Base-by-base conservation (phyloP, 2,888 invertebrate genomes). In the Baronia brevicornis region DNA sequence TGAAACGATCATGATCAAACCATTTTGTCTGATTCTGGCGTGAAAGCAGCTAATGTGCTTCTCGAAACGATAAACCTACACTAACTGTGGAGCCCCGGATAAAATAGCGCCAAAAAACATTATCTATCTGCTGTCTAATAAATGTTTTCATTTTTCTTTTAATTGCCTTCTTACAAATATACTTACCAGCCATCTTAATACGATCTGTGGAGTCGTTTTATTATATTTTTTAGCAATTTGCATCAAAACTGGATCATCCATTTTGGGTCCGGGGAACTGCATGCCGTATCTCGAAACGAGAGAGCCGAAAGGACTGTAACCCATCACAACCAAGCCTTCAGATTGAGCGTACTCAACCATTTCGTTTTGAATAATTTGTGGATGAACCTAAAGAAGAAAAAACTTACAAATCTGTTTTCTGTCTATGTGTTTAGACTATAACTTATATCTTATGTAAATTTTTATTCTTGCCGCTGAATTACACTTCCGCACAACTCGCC, bases 261-360 rank as follows among this genome's bases (percentile, higher is more conserved):
- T 41, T 36, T 84, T 84, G 0, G 85, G 86, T 0, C 89, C 87
- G 1, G 71, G 60, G 5, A 82, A 68, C 21, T 62, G 53, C 7
- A 62, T 52, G 0, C 74, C 72, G 36, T 73, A 78, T 4, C 78
- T 63, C 28, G 63, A 67, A 1, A 89, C 88, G 7, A 80, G 42
- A 1, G 87, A 72, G 0, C 91, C 92, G 6, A 93, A 75, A 0
- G 92, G 91, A 43, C 89, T 88, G 63, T 89, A 93, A 0, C 72
- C 92, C 73, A 80, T 89, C 37, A 93, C 73, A 1, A 82, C 68
- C 9, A 94, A 85, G 5, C 77, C 85, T 18, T 86, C 66, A 3
- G 82, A 60, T 22, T 84, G 85, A 45, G 92, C 89, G 43, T 86
- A 90, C 1, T 85, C 64, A 1, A 90, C 84, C 18, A 92, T 56